Conservation (phyloP, 1,140 invertebrate species). For the Bombus balteatus region DNA sequence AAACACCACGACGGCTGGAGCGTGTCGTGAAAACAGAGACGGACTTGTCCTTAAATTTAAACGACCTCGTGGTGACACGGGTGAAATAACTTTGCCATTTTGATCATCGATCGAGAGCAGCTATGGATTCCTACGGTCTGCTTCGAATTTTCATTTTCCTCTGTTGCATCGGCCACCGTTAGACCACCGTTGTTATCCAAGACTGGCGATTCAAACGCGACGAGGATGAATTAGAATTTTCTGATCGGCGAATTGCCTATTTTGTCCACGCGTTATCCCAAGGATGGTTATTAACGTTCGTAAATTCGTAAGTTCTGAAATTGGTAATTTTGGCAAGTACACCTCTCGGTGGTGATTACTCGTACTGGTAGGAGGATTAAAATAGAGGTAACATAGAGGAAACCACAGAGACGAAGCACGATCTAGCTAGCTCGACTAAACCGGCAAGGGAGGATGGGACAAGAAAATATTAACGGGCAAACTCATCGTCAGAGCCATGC, state of each 20-base stretch:
- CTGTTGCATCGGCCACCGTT: not conserved
- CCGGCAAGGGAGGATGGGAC: slow-evolving; percentile 55
- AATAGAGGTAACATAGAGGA: no score
- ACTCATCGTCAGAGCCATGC: slow-evolving; percentile 55
- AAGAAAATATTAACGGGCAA: slow-evolving; percentile 70
- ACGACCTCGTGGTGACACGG: not conserved
- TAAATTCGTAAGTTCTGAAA: no score
- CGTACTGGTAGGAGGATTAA: no score
- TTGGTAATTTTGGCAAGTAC: no score
- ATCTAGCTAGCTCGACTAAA: slow-evolving; percentile 57
- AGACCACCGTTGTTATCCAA: slow-evolving; percentile 45
- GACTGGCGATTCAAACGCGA: slow-evolving; percentile 1
- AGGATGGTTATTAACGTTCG: no score
- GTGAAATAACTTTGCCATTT: not conserved
- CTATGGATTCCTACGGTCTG: not conserved
- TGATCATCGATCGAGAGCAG: not conserved
- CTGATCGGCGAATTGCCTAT: no score
- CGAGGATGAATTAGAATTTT: not conserved
- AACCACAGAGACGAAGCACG: slow-evolving; percentile 73
- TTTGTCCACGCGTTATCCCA: no score
- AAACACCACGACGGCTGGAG: no score
- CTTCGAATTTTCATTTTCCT: slow-evolving; percentile 33
- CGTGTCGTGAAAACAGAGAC: no score
- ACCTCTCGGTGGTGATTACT: no score
- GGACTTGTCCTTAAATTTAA: no score